phyloP scores from a whole-genome alignment of 2,797 vertebrate genomes.

The Cynodonichthys magdalenae region DNA sequence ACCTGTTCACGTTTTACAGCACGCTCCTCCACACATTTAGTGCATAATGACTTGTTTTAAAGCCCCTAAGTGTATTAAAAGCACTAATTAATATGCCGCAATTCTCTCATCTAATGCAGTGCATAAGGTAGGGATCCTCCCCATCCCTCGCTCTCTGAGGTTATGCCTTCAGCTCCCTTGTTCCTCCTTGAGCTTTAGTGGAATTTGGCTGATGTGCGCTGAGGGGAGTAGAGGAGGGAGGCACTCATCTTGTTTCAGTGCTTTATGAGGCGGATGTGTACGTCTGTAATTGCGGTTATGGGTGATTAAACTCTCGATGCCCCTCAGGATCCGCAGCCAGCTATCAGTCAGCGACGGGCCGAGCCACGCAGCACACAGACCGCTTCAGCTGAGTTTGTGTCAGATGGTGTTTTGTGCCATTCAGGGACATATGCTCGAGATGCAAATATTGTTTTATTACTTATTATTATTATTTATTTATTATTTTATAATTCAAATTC shows the following conservation, averaged over 20 bases:
- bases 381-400: constrained; percentile 45
- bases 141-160: constrained; percentile 41
- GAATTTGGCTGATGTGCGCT: constrained; percentile 75
- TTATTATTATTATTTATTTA: background rate
- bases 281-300: constrained; percentile 86
- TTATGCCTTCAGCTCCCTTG: constrained; percentile 55
- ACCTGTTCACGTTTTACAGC: constrained; percentile 43
- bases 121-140: constrained; percentile 44
- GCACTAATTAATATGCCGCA: constrained; percentile 66
- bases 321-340: constrained; percentile 79
- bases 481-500: background rate
- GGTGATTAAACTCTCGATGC: constrained; percentile 88
- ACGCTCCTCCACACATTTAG: constrained; percentile 28
- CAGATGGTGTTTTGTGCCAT: constrained; percentile 31
- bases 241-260: constrained; percentile 84
- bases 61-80: constrained; percentile 68
- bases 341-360: constrained; percentile 78
- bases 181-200: constrained; percentile 77
- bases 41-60: constrained; percentile 61
- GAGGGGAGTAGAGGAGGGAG: constrained; percentile 65
- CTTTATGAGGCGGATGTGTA: constrained; percentile 85
- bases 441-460: constrained; percentile 1
- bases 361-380: constrained; percentile 43
- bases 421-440: background rate
- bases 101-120: constrained; percentile 52